Base-by-base conservation (phyloP, 2,888 invertebrate genomes). In the Idaea aversata region DNA sequence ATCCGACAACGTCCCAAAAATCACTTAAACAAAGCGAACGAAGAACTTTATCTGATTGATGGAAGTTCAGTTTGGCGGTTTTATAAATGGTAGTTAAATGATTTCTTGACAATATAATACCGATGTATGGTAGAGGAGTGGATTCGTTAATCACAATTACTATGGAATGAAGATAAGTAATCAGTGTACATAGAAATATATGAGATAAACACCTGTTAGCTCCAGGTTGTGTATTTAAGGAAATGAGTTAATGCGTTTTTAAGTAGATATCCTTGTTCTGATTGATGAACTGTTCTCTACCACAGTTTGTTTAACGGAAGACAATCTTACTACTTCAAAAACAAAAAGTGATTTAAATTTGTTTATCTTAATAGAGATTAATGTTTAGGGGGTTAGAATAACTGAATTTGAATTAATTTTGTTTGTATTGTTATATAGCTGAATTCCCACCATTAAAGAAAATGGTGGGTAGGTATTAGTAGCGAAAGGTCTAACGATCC, bases 31-130 rank as follows among this genome's bases (percentile, higher is more conserved):
- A 67, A 67, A 63, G 63, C 66, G 61, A 71, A 63, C 67, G 75
- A 74, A 72, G 78, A 83, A 87, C 72, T 75, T 83, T 77, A 84
- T 77, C 57, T 71, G 67, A 67, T 73, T 63, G 73, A 67, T 61
- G 67, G 66, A 69, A 71, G 72, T 74, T 72, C 79, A 83, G 80
- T 78, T 81, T 79, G 79, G 65, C 64, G 67, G 70, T 74, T 74
- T 89, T 85, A 91, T 85, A 88, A 88, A 91, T 89, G 87, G 83
- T 82, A 77, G 78, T 76, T 76, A 82, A 87, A 85, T 85, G 83
- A 86, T 87, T 88, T 85, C 79, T 85, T 90, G 91, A 93, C 91
- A 91, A 84, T 91, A 86, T 90, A 91, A 92, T 92, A 80, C 79
- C 75, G 77, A 83, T 81, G 84, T 79, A 77, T 79, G 80, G 79